Conservation (phyloP, 2,888 invertebrate genomes). For the Protophormia terraenovae region DNA sequence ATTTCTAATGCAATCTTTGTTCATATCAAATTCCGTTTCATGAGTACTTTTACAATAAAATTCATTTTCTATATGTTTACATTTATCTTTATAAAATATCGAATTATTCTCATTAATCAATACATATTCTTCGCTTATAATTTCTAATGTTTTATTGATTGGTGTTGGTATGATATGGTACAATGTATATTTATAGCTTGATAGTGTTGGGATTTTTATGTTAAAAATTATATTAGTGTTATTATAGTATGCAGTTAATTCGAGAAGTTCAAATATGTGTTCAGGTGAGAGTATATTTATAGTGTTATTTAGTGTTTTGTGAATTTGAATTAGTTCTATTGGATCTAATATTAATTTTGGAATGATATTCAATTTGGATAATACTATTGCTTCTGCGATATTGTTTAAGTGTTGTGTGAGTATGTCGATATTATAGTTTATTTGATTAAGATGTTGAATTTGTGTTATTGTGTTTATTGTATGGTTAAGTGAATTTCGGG, state of each 20-base stretch:
- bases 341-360: too few relatives aligned
- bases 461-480: constrained; percentile 35
- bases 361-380: too few relatives aligned
- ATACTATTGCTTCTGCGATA: constrained; percentile 60
- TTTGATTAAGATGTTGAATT: constrained; percentile 37
- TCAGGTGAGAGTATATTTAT: constrained; percentile 31
- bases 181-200: constrained; percentile 6
- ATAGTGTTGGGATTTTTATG: constrained; percentile 25
- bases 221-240: constrained; percentile 20
- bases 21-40: constrained; percentile 21
- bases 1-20: constrained; percentile 21
- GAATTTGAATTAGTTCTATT: constrained; percentile 55
- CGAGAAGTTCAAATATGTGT: constrained; percentile 34
- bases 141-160: constrained; percentile 17
- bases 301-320: too few relatives aligned
- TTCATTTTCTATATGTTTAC: constrained; percentile 18
- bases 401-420: constrained; percentile 49
- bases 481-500: constrained; percentile 30
- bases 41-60: constrained; percentile 22
- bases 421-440: too few relatives aligned
- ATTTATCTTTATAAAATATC: constrained; percentile 33
- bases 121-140: constrained; percentile 14
- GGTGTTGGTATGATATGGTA: constrained; percentile 25
- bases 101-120: constrained; percentile 2
- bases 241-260: constrained; percentile 19